Evolutionary conservation across 1,140 invertebrate genomes (phyloP), one percentile per base, ranked within the genome.

Genomic region (Megalopta genalis): DNA sequence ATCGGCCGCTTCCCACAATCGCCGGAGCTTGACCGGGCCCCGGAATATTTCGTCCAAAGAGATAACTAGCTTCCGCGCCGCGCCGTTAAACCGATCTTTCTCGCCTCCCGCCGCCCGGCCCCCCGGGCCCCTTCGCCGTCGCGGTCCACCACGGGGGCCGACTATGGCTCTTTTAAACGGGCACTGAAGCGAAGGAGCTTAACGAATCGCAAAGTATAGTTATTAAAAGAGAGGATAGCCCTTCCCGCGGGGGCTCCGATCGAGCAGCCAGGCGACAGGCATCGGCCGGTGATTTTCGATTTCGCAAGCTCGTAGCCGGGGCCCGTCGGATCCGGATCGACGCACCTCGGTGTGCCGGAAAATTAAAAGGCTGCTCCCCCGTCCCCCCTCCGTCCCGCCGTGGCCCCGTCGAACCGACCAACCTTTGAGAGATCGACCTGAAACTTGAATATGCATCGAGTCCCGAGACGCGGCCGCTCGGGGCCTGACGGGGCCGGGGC

Each of bases 161-260:
- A 27, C 16, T 46, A 80, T 71, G 68, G 80, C 74, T 71, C 62
- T 72, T 81, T 81, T 81, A 71, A 81, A 77, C 67, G 75, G 25
- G 42, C 49, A 71, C 80, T 81, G 80, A 77, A 81, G 77, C 80
- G 80, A 81, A 81, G 62, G 66, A 66, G 80, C 80, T 66, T 81
- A 81, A 81, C 80, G 80, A 81, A 81, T 81, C 80, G 80, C 67
- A 81, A 81, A 81, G 80, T 81, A 76, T 77, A 64, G 80, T 81
- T 81, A 81, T 81, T 81, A 81, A 81, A 77, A 81, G 75, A 37
- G 67, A 66, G 49, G 6, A 39, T 21, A 66, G 60, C 12, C 10
- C 23, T 16, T n/a, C 27, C 0, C 14, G 10, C 4, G 4, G 3
- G 14, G 64, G 23, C 18, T n/a, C 42, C 67, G 64, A 67, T 75